Conservation (phyloP, 1,140 invertebrate genomes). For the Ladona fulva region DNA sequence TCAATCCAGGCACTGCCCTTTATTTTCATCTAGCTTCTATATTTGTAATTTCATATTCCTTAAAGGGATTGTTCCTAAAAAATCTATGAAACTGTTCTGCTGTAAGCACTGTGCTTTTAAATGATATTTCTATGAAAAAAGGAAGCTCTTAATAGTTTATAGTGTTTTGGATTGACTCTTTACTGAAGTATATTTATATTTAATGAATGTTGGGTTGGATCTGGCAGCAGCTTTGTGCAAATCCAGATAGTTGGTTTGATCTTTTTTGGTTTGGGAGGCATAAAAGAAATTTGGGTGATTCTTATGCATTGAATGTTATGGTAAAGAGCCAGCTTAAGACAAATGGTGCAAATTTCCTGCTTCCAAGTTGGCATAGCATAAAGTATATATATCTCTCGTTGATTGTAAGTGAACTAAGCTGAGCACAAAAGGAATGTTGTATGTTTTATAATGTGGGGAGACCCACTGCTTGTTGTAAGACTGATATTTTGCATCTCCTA, state of each 20-base stretch:
- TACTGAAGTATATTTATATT: conserved; percentile 11
- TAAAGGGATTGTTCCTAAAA: conserved; percentile 10
- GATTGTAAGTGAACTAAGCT: conserved; percentile 9
- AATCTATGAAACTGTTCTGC: conserved; percentile 9
- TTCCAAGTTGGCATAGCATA: conserved; percentile 5
- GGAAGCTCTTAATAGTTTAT: conserved; percentile 6
- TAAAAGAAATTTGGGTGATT: background rate
- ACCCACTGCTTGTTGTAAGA: background rate
- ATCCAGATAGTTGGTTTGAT: conserved; percentile 1
- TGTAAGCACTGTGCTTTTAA: conserved; percentile 9
- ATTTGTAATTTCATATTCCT: conserved; percentile 10
- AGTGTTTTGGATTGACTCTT: background rate
- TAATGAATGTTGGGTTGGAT: conserved; percentile 1
- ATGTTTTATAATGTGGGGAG: conserved; percentile 1
- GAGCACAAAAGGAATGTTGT: conserved; percentile 5
- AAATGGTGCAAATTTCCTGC: background rate
- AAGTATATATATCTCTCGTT: conserved; percentile 7
- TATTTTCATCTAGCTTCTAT: conserved; percentile 7
- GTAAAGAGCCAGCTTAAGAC: conserved; percentile 8
- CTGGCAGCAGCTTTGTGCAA: background rate
- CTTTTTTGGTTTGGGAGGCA: conserved; percentile 3
- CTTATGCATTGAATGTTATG: conserved; percentile 1
- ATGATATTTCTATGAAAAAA: conserved; percentile 9
- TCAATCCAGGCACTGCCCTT: background rate
- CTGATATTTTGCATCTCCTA: conserved; percentile 1